These are phyloP conservation scores for Trachelus troglodyta DNA, from an alignment of 2,888 invertebrate genomes.

Conservation along the genomic window DNA sequence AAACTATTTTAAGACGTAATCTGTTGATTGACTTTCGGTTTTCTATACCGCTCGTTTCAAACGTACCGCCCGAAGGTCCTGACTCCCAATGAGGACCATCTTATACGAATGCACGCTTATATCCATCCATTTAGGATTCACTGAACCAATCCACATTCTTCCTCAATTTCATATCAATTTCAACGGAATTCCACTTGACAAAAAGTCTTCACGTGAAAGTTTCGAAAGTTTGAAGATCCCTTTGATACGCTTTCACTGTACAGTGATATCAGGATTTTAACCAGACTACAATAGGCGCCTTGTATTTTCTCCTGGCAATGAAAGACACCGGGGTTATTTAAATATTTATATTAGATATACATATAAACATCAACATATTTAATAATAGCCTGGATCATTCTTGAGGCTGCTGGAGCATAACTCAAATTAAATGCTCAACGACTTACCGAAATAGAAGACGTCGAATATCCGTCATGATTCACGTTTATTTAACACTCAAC, in stretches of 20 bases:
- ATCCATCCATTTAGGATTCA: not conserved
- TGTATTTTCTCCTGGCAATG: too few species aligned
- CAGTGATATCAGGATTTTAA: not conserved
- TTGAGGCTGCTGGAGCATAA: not conserved
- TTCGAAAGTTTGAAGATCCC: conserved; percentile 3
- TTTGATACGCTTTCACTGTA: not conserved
- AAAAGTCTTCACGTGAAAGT: not conserved
- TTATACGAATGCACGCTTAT: not conserved
- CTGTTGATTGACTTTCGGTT: conserved; percentile 20
- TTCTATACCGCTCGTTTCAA: conserved; percentile 1
- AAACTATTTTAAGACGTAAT: conserved; percentile 7
- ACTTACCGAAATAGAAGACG: conserved; percentile 43
- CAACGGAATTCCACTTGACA: not conserved
- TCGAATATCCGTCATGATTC: conserved; percentile 38
- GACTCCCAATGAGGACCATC: not conserved
- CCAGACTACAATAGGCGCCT: not conserved
- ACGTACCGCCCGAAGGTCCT: not conserved
- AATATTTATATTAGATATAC: too few species aligned
- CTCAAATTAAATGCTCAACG: not conserved
- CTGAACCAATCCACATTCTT: not conserved
- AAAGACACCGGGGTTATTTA: too few species aligned
- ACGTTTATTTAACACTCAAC: not conserved
- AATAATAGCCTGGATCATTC: not conserved
- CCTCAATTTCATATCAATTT: not conserved
- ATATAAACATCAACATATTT: not conserved